Conservation (phyloP, 1,140 invertebrate species). For the Proales similis region DNA sequence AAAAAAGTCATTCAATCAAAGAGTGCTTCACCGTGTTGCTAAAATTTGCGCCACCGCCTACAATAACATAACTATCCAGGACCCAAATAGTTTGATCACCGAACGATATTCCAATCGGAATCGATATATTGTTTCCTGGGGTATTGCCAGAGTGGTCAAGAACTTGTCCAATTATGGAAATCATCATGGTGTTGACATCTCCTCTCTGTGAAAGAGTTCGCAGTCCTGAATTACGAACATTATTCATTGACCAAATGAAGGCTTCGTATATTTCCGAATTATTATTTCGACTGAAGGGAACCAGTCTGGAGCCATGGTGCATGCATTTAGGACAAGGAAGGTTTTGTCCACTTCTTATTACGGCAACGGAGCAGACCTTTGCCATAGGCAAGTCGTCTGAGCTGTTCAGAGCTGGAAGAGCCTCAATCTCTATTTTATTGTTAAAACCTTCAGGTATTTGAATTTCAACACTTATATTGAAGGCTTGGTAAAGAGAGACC, state of each 20-base stretch:
- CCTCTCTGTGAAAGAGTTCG: not conserved
- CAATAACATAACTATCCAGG: not conserved
- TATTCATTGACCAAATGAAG: not conserved
- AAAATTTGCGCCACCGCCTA: not conserved
- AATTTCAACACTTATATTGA: slow-evolving; percentile 15
- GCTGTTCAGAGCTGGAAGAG: slow-evolving; percentile 39
- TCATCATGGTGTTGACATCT: slow-evolving; percentile 18
- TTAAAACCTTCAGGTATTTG: slow-evolving; percentile 4
- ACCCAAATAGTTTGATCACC: slow-evolving; percentile 37
- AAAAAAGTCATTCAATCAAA: slow-evolving; percentile 1
- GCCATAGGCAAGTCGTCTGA: slow-evolving; percentile 40
- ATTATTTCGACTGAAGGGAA: too few species aligned
- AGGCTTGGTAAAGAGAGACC: slow-evolving; percentile 19
- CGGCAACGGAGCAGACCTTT: slow-evolving; percentile 39
- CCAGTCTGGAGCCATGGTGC: not conserved
- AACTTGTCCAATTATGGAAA: slow-evolving; percentile 24
- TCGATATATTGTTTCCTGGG: not conserved
- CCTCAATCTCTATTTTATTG: slow-evolving; percentile 7
- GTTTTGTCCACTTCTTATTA: slow-evolving; percentile 39
- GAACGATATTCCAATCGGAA: slow-evolving; percentile 14
- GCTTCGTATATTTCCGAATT: too few species aligned
- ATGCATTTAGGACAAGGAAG: slow-evolving; percentile 38
- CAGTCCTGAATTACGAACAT: slow-evolving; percentile 7
- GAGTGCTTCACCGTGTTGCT: not conserved
- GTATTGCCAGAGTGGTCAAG: not conserved